Percentiles rank a stretch among this genome's conserved stretches.
phyloP scores from a whole-genome alignment of 2,797 vertebrate genomes.

The Argyrosomus regius region DNA sequence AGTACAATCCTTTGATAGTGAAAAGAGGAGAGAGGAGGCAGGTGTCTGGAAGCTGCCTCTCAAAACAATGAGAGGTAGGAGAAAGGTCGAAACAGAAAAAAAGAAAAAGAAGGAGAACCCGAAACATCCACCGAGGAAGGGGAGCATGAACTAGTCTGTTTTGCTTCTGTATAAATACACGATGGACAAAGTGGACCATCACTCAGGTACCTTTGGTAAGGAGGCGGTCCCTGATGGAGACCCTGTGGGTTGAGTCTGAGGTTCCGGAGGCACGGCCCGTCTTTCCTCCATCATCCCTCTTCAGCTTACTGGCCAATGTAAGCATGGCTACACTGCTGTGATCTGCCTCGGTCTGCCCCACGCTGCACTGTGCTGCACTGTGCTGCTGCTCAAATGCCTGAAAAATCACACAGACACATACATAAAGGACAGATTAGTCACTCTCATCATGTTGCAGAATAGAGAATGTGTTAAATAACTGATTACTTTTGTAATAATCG shows the following conservation, averaged over 20 bases:
- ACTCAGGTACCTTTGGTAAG: constrained; percentile 94
- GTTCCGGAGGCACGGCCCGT: constrained; percentile 86
- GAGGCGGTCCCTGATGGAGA: constrained; percentile 95
- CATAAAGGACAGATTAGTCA: not conserved
- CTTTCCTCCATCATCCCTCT: constrained; percentile 93
- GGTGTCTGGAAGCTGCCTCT: not conserved
- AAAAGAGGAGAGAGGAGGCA: constrained; percentile 9
- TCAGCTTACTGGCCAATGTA: constrained; percentile 95
- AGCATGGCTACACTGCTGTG: constrained; percentile 89
- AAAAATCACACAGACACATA: constrained; percentile 22
- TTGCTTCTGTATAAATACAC: not conserved
- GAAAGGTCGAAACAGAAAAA: not conserved
- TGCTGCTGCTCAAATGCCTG: constrained; percentile 65
- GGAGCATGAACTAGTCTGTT: not conserved
- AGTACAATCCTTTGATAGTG: constrained; percentile 14
- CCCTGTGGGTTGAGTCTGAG: constrained; percentile 91
- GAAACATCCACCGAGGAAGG: not conserved
- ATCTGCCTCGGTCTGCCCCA: constrained; percentile 53
- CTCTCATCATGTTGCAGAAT: not conserved
- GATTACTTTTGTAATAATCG: not conserved
- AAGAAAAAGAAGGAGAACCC: not conserved
- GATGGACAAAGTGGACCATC: not conserved
- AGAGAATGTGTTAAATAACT: not conserved
- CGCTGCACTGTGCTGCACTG: constrained; percentile 46
- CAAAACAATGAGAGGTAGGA: constrained; percentile 2